These are phyloP conservation scores for Chrysodeixis includens DNA, from an alignment of 2,888 invertebrate genomes.

Conservation along the genomic window DNA sequence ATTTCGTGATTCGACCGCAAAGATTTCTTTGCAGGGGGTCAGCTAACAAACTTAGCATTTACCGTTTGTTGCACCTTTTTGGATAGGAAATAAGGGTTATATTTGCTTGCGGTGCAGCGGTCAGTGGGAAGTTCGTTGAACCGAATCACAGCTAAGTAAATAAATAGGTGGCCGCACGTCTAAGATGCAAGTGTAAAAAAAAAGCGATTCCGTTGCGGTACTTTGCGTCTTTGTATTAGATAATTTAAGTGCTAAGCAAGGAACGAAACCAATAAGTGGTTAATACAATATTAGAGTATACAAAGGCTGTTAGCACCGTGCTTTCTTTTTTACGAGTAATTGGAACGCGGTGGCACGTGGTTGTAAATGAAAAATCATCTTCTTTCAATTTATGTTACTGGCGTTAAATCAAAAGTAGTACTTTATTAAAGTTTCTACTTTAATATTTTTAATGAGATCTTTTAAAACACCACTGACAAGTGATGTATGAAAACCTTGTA, in stretches of 20 bases:
- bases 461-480: too few species aligned
- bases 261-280: constrained; percentile 36
- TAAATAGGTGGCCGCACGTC: constrained; percentile 75
- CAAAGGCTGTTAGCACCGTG: constrained; percentile 22
- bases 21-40: constrained; percentile 34
- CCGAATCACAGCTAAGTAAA: constrained; percentile 77
- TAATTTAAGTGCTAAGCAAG: constrained; percentile 63
- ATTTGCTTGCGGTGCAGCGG: constrained; percentile 32
- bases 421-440: too few species aligned
- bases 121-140: constrained; percentile 75
- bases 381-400: too few species aligned
- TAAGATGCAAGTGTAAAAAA: constrained; percentile 73
- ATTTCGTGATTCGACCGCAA: constrained; percentile 44
- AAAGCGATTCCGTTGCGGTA: constrained; percentile 65
- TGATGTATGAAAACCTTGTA: too few species aligned
- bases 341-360: not conserved
- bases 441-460: too few species aligned
- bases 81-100: constrained; percentile 29
- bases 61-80: constrained; percentile 25
- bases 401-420: too few species aligned
- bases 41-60: constrained; percentile 30
- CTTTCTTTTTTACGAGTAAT: not conserved
- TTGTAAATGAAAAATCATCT: not conserved
- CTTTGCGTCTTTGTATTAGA: constrained; percentile 60
- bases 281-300: constrained; percentile 17